Conservation (phyloP, 2,113 vertebrate species). For the Anolis carolinensis region DNA sequence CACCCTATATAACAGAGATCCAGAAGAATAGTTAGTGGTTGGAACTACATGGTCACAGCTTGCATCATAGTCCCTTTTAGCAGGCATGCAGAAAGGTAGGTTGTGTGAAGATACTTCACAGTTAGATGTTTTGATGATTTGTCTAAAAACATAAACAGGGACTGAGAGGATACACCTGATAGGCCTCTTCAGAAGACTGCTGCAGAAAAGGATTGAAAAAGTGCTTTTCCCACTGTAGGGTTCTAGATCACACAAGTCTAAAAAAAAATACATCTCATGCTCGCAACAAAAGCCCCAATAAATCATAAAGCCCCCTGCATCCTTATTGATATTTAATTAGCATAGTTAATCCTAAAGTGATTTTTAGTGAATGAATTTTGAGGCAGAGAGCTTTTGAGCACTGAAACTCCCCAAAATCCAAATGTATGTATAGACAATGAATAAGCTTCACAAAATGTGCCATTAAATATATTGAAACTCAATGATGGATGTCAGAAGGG, state of each 20-base stretch:
- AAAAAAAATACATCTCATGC: neutral
- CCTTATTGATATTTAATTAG: constrained; percentile 6
- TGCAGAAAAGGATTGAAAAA: neutral
- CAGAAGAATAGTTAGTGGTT: constrained; percentile 10
- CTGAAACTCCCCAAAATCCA: constrained; percentile 5
- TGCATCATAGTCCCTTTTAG: neutral
- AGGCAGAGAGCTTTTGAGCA: neutral
- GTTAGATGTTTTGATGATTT: neutral
- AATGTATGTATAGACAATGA: neutral
- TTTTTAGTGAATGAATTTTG: constrained; percentile 17
- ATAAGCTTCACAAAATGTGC: neutral
- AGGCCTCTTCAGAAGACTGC: neutral
- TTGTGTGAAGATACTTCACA: neutral
- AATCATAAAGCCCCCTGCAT: constrained; percentile 8
- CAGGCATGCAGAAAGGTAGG: neutral
- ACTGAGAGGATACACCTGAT: neutral
- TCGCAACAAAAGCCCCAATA: neutral
- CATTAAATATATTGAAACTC: neutral
- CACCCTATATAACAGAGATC: neutral
- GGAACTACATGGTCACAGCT: accelerated
- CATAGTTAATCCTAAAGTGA: constrained; percentile 22
- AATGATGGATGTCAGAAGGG: constrained; percentile 13
- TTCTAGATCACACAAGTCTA: neutral
- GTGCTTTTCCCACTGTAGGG: neutral
- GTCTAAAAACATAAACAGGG: neutral